These are phyloP conservation scores for Pseudomyrmex pallidus DNA, from an alignment of 1,140 invertebrate species.

Conservation along the genomic window DNA sequence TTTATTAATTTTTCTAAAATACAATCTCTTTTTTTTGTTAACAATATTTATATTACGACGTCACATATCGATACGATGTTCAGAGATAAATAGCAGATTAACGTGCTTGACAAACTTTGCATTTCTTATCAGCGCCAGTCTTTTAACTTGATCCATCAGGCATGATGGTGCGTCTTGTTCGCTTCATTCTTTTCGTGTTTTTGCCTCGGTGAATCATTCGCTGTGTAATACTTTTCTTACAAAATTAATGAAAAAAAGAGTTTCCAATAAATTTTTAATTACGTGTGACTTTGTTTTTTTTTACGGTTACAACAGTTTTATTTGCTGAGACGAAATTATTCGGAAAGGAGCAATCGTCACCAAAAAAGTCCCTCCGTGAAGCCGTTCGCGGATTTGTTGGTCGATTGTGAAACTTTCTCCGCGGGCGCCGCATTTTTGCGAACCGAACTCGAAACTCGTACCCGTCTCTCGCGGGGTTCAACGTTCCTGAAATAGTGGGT, in stretches of 20 bases:
- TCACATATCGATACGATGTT: not conserved
- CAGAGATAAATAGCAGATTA: conserved; percentile 24
- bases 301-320: too few species aligned
- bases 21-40: too few species aligned
- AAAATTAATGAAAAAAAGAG: too few species aligned
- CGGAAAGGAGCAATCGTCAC: too few species aligned
- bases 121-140: conserved; percentile 37
- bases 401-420: conserved; percentile 24
- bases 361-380: not conserved
- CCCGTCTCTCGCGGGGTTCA: conserved; percentile 50
- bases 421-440: conserved; percentile 22
- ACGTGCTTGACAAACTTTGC: conserved; percentile 24
- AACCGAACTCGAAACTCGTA: conserved; percentile 35
- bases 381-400: not conserved
- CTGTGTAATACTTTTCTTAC: not conserved
- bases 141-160: not conserved
- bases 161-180: not conserved
- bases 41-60: too few species aligned
- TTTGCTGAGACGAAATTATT: too few species aligned
- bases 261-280: too few species aligned
- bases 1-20: too few species aligned
- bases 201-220: conserved; percentile 9
- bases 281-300: too few species aligned
- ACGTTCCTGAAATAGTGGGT: conserved; percentile 69
- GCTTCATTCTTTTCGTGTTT: not conserved